phyloP scores from a whole-genome alignment of 2,888 invertebrate genomes.

The Galeruca laticollis region DNA sequence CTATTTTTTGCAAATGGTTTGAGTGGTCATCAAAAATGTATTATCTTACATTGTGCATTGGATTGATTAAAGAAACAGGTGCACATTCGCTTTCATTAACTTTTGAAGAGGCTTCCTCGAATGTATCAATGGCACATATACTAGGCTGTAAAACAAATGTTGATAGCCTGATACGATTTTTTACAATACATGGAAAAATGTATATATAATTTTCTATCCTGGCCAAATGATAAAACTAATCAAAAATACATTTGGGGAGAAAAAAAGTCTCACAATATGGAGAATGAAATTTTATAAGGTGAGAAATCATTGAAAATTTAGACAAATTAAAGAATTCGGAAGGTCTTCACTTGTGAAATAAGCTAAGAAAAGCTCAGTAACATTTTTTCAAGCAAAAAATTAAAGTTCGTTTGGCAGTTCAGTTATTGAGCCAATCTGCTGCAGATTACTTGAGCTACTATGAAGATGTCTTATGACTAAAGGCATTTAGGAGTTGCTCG shows the following conservation, averaged over 20 bases:
- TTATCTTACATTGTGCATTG: slow-evolving; percentile 48
- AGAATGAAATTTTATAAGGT: slow-evolving; percentile 30
- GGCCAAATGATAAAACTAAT: slow-evolving; percentile 33
- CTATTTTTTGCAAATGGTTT: slow-evolving; percentile 55
- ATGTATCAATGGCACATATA: too few relatives aligned
- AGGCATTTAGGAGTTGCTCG: neutral
- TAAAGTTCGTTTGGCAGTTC: too few relatives aligned
- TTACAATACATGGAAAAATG: too few relatives aligned
- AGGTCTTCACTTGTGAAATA: slow-evolving; percentile 36
- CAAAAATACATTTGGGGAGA: slow-evolving; percentile 30
- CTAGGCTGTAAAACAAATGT: too few relatives aligned
- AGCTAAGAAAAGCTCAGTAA: slow-evolving; percentile 29
- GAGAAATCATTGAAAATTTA: slow-evolving; percentile 26
- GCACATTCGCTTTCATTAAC: too few relatives aligned
- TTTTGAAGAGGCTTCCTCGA: too few relatives aligned
- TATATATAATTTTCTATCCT: too few relatives aligned
- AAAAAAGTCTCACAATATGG: slow-evolving; percentile 20
- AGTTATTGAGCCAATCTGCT: slow-evolving; percentile 24
- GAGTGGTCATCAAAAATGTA: slow-evolving; percentile 49
- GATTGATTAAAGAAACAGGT: slow-evolving; percentile 48
- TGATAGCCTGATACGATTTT: too few relatives aligned
- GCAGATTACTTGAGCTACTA: slow-evolving; percentile 18
- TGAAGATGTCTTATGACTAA: neutral
- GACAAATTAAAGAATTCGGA: slow-evolving; percentile 31
- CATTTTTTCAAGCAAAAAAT: slow-evolving; percentile 35